Evolutionary conservation across 30 jellyfish, hydroid and myxozoan genomes (phyloP), one percentile per base, ranked within the genome.

Genomic region (Turritopsis dohrnii): DNA sequence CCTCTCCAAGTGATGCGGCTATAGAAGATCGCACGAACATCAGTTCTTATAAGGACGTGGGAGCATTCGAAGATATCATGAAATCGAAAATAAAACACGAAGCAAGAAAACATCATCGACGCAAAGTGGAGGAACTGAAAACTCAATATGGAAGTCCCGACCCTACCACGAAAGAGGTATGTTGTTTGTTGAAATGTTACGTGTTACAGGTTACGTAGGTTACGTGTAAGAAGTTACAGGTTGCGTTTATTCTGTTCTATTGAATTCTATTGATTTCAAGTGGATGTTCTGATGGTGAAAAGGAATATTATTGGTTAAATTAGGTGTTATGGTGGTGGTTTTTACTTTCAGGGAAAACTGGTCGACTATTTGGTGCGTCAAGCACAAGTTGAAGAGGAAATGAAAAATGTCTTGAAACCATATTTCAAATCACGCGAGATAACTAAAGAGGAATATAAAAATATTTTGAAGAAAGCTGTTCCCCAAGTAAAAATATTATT

Each of bases 391-490:
- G 99, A 94, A 75, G 95, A 89, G 65, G 96, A 88, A 72, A 89
- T 94, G 90, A 94, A 94, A 83, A 81, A 75, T 25, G 90, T 84
- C n/a, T 79, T 94, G 65, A 94, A 94, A 66, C 20, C 52, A 65
- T 94, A 94, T 80, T 94, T 84, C 88, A 84, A 86, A 53, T 74
- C 90, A 29, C 75, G 75, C 21, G 99, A 94, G 52, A 94, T 94
- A 21, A 87, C 99, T 8, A 94, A 94, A 53, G 99, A 94, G 5
- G 99, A 94, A 79, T 94, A 94, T 94, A 94, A 94, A 86, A 29
- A 80, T 19, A 94, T 94, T 25, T 53, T 94, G n/a, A 82, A 94
- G 85, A 94, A 94, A 75, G 99, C 99, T 16, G 99, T 94, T 26
- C 99, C 99, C 5, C 99, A 94, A 89, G 99, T 94, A 83, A 4